Evolutionary conservation across 2,888 invertebrate genomes (phyloP).

Genomic region (Oxytorus armatus): DNA sequence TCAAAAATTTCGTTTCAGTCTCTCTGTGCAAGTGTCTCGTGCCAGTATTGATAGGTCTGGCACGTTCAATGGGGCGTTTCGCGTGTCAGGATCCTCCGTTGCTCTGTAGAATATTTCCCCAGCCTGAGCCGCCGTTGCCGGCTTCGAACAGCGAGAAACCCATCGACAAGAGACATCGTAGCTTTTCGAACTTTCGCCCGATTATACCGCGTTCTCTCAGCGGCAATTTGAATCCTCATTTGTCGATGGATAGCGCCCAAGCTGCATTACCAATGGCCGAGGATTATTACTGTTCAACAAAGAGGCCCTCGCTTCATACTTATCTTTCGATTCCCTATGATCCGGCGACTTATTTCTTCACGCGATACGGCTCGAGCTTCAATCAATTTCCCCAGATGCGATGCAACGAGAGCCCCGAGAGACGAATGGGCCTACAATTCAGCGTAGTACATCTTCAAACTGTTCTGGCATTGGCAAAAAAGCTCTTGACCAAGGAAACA

Average conservation of each 20-base stretch:
- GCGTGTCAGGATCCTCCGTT: constrained; percentile 92
- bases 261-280: constrained; percentile 74
- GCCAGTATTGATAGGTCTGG: constrained; percentile 94
- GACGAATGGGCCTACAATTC: constrained; percentile 88
- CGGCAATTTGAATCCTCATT: constrained; percentile 90
- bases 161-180: constrained; percentile 87
- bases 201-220: constrained; percentile 97
- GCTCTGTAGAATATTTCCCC: constrained; percentile 93
- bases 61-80: constrained; percentile 96
- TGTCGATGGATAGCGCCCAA: constrained; percentile 81
- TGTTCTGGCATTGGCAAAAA: constrained; percentile 92
- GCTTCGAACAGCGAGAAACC: constrained; percentile 78
- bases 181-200: constrained; percentile 91
- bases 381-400: constrained; percentile 94
- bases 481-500: constrained; percentile 93
- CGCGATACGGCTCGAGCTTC: constrained; percentile 96
- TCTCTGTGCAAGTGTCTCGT: constrained; percentile 94
- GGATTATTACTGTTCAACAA: constrained; percentile 75
- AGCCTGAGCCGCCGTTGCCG: constrained; percentile 88
- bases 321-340: constrained; percentile 91
- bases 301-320: constrained; percentile 85
- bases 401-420: constrained; percentile 90
- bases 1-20: constrained; percentile 83
- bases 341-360: constrained; percentile 94
- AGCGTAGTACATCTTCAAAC: constrained; percentile 92